Conservation (phyloP, 2,888 invertebrate species). For the Callyntrura guangdongensis region DNA sequence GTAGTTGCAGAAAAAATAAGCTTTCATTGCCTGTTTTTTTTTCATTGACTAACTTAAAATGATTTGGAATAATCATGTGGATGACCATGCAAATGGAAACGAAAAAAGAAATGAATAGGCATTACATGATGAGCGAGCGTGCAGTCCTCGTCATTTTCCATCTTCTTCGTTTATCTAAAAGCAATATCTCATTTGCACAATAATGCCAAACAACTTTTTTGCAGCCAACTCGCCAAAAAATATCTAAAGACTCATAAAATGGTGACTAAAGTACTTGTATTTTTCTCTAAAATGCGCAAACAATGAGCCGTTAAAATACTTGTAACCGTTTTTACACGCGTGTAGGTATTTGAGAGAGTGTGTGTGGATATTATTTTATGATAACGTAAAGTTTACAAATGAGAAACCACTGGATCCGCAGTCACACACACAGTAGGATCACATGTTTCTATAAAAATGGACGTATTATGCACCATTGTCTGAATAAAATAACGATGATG, state of each 20-base stretch:
- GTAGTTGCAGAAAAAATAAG: slow-evolving; percentile 19
- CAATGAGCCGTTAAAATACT: slow-evolving; percentile 47
- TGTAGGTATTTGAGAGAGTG: not conserved
- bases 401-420: slow-evolving; percentile 24
- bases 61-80: not conserved
- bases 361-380: not conserved
- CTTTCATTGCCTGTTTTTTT: slow-evolving; percentile 56
- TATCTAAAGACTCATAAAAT: slow-evolving; percentile 38
- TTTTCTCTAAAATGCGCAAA: slow-evolving; percentile 4
- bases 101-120: slow-evolving; percentile 29
- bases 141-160: slow-evolving; percentile 36
- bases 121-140: slow-evolving; percentile 14
- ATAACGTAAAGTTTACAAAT: not conserved
- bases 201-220: slow-evolving; percentile 48
- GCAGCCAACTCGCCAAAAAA: slow-evolving; percentile 36
- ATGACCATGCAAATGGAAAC: slow-evolving; percentile 36
- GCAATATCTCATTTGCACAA: slow-evolving; percentile 47
- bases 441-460: not conserved
- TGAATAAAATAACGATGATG: slow-evolving; percentile 1
- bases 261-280: slow-evolving; percentile 39
- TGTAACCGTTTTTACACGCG: slow-evolving; percentile 17
- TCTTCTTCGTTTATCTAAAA: slow-evolving; percentile 37
- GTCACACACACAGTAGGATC: not conserved
- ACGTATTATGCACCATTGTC: not conserved
- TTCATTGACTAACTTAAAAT: slow-evolving; percentile 40